A percentile compares a stretch with the other conserved stretches of the same genome.
Evolutionary conservation across 1,140 invertebrate genomes (phyloP).

Genomic region (Luehdorfia chinensis): DNA sequence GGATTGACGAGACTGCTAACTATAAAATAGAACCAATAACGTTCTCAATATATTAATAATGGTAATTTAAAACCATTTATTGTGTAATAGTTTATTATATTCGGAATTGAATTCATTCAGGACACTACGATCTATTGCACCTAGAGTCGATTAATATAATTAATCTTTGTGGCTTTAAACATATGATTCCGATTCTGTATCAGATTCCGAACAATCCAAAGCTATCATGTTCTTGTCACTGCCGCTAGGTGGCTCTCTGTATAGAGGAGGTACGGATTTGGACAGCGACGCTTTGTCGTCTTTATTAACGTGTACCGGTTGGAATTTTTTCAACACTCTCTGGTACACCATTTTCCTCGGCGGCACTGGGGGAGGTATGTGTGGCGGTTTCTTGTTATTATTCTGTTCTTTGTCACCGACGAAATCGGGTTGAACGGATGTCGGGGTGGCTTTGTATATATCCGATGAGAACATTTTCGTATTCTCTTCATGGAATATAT

Average conservation of each 20-base stretch:
- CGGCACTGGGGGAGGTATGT: conserved; percentile 68
- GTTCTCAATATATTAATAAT: conserved; percentile 11
- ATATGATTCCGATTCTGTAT: conserved; percentile 75
- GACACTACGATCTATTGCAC: neutral
- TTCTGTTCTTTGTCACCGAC: conserved; percentile 46
- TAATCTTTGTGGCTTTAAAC: conserved; percentile 46
- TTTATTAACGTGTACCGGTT: conserved; percentile 67
- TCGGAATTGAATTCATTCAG: neutral
- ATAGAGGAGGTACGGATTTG: conserved; percentile 63
- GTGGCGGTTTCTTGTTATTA: conserved; percentile 56
- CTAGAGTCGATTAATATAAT: neutral
- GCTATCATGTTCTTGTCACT: conserved; percentile 62
- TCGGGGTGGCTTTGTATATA: conserved; percentile 72
- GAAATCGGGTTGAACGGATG: conserved; percentile 65
- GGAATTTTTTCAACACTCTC: conserved; percentile 69
- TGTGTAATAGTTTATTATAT: too few relatives aligned
- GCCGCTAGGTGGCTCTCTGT: conserved; percentile 54
- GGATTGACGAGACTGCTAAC: conserved; percentile 52
- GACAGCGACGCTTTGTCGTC: conserved; percentile 65
- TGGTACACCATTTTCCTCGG: conserved; percentile 72
- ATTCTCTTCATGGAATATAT: conserved; percentile 70
- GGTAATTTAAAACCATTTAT: conserved; percentile 10
- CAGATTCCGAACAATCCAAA: conserved; percentile 66
- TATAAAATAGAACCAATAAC: conserved; percentile 23
- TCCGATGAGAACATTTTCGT: conserved; percentile 60